phyloP scores from a whole-genome alignment of 2,113 vertebrate species.

The mouse (Mus musculus) region GRCm39 chr7:45258001-45258500 shows the following conservation, averaged over 20 bases:
- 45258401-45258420: not conserved
- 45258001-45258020: not conserved
- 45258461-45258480: not conserved
- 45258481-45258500: not conserved
- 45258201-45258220: not conserved
- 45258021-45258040: not conserved
- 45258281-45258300: too few relatives aligned
- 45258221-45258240: not conserved
- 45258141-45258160: not conserved
- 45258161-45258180: not conserved
- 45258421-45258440: not conserved
- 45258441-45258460: not conserved
- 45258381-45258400: not conserved
- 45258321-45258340: not conserved
- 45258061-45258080: not conserved
- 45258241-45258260: not conserved
- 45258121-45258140: not conserved
- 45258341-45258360: not conserved
- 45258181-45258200: too few relatives aligned
- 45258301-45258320: too few relatives aligned
- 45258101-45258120: not conserved
- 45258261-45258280: rapidly evolving
- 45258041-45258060: not conserved
- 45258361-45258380: not conserved
- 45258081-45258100: not conserved